phyloP scores from a whole-genome alignment of 2,888 invertebrate genomes.

The Diachrysia chrysitis region DNA sequence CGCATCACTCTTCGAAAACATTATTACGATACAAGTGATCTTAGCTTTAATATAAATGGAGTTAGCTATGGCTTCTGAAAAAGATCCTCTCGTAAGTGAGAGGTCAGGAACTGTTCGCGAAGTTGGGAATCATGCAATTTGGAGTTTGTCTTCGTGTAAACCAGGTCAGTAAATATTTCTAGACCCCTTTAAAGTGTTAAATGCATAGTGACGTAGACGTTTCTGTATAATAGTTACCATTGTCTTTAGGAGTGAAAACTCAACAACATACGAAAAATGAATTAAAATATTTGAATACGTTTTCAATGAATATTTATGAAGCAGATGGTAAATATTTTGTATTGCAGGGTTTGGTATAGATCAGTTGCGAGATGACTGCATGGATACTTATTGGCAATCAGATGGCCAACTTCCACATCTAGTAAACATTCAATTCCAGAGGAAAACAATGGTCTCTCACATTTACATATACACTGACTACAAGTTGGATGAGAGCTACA shows the following conservation, averaged over 20 bases:
- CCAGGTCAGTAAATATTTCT: conserved; percentile 91
- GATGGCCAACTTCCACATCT: conserved; percentile 99
- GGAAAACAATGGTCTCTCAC: conserved; percentile 98
- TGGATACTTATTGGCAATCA: conserved; percentile 99
- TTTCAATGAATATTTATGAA: background rate
- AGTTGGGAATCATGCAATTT: conserved; percentile 97
- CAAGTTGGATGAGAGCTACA: conserved; percentile 99
- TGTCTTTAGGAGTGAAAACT: background rate
- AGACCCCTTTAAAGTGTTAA: background rate
- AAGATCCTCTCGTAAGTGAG: conserved; percentile 84
- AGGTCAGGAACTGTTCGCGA: conserved; percentile 90
- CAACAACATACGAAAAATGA: background rate
- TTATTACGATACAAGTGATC: background rate
- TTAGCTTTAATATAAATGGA: background rate
- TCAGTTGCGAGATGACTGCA: conserved; percentile 97
- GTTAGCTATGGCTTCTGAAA: conserved; percentile 76
- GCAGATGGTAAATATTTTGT: conserved; percentile 9
- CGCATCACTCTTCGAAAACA: background rate
- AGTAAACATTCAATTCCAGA: conserved; percentile 98
- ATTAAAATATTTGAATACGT: background rate
- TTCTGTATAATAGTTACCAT: too few relatives aligned
- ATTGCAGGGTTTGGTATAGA: conserved; percentile 98
- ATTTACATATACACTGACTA: conserved; percentile 99
- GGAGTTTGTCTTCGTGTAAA: conserved; percentile 99
- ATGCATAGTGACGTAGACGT: background rate